Base-by-base conservation (phyloP, 2,888 invertebrate genomes). In the Escarpia spicata region DNA sequence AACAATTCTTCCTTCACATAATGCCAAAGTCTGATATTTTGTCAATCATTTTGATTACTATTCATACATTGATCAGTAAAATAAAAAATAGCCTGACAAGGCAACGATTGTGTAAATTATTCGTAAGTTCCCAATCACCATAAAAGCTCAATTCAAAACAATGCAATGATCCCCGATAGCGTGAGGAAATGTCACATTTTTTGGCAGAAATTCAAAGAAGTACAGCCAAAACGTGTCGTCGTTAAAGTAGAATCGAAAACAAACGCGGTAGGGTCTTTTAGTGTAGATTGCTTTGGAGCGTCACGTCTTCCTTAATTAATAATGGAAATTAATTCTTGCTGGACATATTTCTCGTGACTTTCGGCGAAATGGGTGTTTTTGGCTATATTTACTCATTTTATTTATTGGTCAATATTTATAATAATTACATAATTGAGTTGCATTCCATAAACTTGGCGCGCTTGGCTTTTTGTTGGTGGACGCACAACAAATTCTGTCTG, bases 381-480 rank as follows among this genome's bases (percentile, higher is more conserved):
- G 75, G 19, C 26, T n/a, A 75, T 2, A 75, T 26, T 26, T 75
- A 26, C 26, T 75, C 26, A 75, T 26, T 75, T 75, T 75, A 75
- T 26, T 75, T 75, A 26, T 26, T 52, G n/a, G 26, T 75, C 75
- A n/a, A 75, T 75, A 75, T 75, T 26, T 75, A 75, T 15, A 75
- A 75, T 26, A 75, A 75, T 75, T 15, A 75, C 26, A 75, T 26
- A 19, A 75, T 75, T n/a, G 26, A 75, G 75, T 75, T 6, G 75
- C 19, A 75, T 19, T 26, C 75, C 26, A 52, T 52, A 52, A 2
- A 52, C 9, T 75, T 75, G 75, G 19, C 75, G 75, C 19, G n/a
- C 75, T 75, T 75, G 75, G 75, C 75, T 75, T 75, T 75, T 75
- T 75, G n/a, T 75, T 26, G 75, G 75, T n/a, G 75, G 75, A 75